phyloP scores from a whole-genome alignment of 2,888 invertebrate genomes.

The Macrostomum cliftonense region DNA sequence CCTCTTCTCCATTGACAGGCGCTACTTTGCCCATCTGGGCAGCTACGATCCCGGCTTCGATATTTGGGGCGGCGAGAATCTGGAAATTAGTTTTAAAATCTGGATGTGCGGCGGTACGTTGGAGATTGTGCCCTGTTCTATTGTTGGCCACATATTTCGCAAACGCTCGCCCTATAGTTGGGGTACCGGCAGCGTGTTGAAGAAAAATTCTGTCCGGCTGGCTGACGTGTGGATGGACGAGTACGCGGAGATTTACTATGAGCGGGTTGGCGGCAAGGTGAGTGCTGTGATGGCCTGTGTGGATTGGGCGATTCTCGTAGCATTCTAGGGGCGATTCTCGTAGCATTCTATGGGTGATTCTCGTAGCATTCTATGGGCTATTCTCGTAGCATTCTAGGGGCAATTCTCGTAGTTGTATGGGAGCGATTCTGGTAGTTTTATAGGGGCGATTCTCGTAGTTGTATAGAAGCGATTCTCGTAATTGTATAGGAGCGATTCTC shows the following conservation, averaged over 20 bases:
- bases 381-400: no score
- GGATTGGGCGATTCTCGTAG: no score
- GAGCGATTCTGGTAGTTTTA: no score
- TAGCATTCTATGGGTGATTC: no score
- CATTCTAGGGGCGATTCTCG: no score
- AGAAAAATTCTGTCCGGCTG: slow-evolving; percentile 86
- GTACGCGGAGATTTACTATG: slow-evolving; percentile 32
- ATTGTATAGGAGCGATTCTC: no score
- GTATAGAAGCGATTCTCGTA: no score
- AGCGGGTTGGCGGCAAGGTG: not conserved
- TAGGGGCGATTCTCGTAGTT: no score
- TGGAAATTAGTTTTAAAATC: slow-evolving; percentile 56
- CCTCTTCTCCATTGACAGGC: slow-evolving; percentile 75
- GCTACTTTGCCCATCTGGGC: slow-evolving; percentile 90
- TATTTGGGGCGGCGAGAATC: slow-evolving; percentile 92
- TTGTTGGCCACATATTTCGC: slow-evolving; percentile 94
- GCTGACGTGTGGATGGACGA: slow-evolving; percentile 99
- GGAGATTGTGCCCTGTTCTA: slow-evolving; percentile 92
- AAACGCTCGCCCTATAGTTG: slow-evolving; percentile 95
- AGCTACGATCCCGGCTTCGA: slow-evolving; percentile 98
- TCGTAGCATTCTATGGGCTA: no score
- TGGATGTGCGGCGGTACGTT: slow-evolving; percentile 99
- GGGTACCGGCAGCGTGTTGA: slow-evolving; percentile 63
- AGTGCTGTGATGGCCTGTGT: no score
- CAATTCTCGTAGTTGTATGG: no score